Base-by-base conservation (phyloP, 2,113 vertebrate species). In the Rana temporaria region DNA sequence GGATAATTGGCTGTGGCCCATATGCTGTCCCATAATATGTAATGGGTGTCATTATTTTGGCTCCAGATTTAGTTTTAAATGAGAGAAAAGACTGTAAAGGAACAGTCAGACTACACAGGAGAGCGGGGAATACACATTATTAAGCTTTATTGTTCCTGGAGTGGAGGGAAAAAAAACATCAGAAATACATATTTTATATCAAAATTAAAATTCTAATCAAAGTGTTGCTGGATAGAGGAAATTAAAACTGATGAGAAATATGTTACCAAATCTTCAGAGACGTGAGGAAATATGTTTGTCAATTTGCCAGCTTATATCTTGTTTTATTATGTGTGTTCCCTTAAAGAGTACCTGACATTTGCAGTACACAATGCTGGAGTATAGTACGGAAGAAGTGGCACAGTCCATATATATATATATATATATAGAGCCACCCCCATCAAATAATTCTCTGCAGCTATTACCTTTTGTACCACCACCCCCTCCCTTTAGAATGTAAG, bases 21-120 rank as follows among this genome's bases (percentile, higher is more conserved):
- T 76, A 76, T 83, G 81, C 52, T 76, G 48, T 60, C 63, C 81
- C 30, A 56, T 66, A 68, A 66, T 32, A 67, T 57, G 69, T 73
- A 82, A 82, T 82, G 60, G 60, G 78, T 70, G 66, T 70, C 80
- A 82, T 82, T 82, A 82, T 42, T 74, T 56, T 75, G 63, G 70
- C 71, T 82, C 20, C 80, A 82, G 62, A 82, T 67, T 57, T 57
- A 56, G 48, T 57, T 67, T 57, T 80, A 60, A 70, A 70, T 70
- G 48, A 59, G 32, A 60, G 66, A 70, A 68, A 9, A 42, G 66
- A 34, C 26, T n/a, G 64, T 56, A 57, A 76, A 63, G 14, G 38
- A 77, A 53, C 73, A 76, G 57, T 76, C n/a, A 34, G 16, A 26
- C 74, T 64, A 65, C 60, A 77, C 52, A 34, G 74, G 42, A 22